Evolutionary conservation across 2,888 invertebrate species (phyloP).

Genomic region (Protonemura montana): DNA sequence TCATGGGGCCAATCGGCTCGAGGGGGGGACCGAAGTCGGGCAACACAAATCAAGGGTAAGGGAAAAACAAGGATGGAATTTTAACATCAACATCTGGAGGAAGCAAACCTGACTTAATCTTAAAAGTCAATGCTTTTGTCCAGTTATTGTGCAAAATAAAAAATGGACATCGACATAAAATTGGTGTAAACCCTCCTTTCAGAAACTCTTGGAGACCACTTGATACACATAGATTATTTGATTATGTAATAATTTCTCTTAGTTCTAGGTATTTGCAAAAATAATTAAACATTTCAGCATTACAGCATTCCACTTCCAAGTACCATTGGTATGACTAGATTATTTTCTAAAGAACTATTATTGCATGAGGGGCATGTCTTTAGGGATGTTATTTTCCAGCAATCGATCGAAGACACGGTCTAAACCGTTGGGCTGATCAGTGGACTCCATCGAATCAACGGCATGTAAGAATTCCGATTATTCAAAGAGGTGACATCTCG

Average conservation of each 20-base stretch:
- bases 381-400: slow-evolving; percentile 34
- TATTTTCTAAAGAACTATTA: neutral
- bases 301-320: neutral
- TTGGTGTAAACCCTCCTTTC: neutral
- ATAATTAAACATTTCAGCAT: neutral
- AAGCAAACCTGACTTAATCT: neutral
- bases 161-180: neutral
- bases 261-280: neutral
- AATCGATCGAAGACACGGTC: slow-evolving; percentile 26
- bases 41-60: slow-evolving; percentile 35
- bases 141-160: neutral
- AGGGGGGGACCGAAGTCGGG: slow-evolving; percentile 25
- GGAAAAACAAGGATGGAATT: neutral
- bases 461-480: slow-evolving; percentile 30
- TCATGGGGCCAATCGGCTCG: slow-evolving; percentile 26
- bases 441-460: slow-evolving; percentile 31
- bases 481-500: slow-evolving; percentile 45
- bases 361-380: slow-evolving; percentile 27
- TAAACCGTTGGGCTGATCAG: slow-evolving; percentile 36
- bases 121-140: neutral
- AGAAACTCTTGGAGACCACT: neutral
- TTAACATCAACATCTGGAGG: neutral
- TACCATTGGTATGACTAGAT: neutral
- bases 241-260: neutral
- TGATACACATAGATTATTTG: no score